phyloP scores from a whole-genome alignment of 2,797 vertebrate species.

The Spondyliosoma cantharus region DNA sequence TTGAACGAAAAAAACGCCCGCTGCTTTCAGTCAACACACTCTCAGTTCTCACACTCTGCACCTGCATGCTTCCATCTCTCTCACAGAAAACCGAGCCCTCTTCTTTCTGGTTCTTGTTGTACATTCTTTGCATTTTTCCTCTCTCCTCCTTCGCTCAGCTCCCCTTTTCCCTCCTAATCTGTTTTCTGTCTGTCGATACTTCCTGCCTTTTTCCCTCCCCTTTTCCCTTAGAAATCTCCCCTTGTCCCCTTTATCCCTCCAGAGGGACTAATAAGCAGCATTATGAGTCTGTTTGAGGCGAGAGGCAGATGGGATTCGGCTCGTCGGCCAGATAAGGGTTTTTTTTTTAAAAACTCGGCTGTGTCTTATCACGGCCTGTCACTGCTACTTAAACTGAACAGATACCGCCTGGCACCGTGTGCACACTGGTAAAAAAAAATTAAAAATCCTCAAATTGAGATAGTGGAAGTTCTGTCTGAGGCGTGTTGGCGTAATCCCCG shows the following conservation, averaged over 20 bases:
- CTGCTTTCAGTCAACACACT: neutral
- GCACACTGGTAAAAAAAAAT: conserved; percentile 24
- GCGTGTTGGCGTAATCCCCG: conserved; percentile 37
- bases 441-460: conserved; percentile 36
- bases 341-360: conserved; percentile 42
- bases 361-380: conserved; percentile 62
- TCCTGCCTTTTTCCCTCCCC: conserved; percentile 24
- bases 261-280: conserved; percentile 62
- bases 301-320: conserved; percentile 62
- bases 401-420: conserved; percentile 41
- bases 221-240: conserved; percentile 36
- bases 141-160: conserved; percentile 16
- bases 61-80: neutral
- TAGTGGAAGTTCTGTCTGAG: conserved; percentile 37
- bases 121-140: conserved; percentile 15
- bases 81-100: neutral
- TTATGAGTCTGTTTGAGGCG: conserved; percentile 56
- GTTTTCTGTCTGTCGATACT: conserved; percentile 35
- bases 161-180: conserved; percentile 21
- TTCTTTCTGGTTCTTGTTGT: neutral
- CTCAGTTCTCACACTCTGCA: neutral
- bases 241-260: conserved; percentile 46
- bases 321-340: conserved; percentile 54
- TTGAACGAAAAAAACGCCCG: too few relatives aligned
- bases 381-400: conserved; percentile 59